These are phyloP conservation scores for Diabrotica balteata DNA, from an alignment of 2,888 invertebrate genomes.

Conservation along the genomic window DNA sequence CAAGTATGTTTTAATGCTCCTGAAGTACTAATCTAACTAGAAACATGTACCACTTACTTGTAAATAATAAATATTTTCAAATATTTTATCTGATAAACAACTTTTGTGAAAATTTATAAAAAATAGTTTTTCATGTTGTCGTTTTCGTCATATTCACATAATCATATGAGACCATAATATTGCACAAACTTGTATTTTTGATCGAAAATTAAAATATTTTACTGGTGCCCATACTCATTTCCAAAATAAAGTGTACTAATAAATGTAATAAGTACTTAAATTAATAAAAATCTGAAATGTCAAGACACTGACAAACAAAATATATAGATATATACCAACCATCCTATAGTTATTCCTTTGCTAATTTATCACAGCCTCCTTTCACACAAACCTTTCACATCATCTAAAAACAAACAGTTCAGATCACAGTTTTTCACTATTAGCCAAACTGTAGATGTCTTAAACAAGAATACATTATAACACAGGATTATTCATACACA, in stretches of 20 bases:
- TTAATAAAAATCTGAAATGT: constrained; percentile 18
- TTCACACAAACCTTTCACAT: constrained; percentile 51
- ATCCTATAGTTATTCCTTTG: constrained; percentile 42
- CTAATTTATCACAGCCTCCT: constrained; percentile 53
- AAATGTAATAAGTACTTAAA: constrained; percentile 19
- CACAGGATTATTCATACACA: not conserved
- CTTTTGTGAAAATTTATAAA: too few species aligned
- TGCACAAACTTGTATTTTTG: too few species aligned
- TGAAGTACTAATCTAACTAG: too few species aligned
- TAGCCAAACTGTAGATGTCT: constrained; percentile 11
- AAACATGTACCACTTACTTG: too few species aligned
- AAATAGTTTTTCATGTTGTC: too few species aligned
- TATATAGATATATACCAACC: constrained; percentile 21
- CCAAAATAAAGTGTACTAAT: too few species aligned
- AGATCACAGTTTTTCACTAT: constrained; percentile 60
- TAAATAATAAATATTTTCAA: too few species aligned
- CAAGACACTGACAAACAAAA: constrained; percentile 16
- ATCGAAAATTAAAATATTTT: not conserved
- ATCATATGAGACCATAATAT: too few species aligned
- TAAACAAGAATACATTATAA: constrained; percentile 22
- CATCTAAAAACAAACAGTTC: constrained; percentile 53
- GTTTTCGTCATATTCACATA: too few species aligned
- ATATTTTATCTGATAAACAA: too few species aligned
- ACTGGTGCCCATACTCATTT: constrained; percentile 9
- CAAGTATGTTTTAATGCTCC: too few species aligned